phyloP scores from a whole-genome alignment of 1,140 invertebrate genomes.

The Apis laboriosa region DNA sequence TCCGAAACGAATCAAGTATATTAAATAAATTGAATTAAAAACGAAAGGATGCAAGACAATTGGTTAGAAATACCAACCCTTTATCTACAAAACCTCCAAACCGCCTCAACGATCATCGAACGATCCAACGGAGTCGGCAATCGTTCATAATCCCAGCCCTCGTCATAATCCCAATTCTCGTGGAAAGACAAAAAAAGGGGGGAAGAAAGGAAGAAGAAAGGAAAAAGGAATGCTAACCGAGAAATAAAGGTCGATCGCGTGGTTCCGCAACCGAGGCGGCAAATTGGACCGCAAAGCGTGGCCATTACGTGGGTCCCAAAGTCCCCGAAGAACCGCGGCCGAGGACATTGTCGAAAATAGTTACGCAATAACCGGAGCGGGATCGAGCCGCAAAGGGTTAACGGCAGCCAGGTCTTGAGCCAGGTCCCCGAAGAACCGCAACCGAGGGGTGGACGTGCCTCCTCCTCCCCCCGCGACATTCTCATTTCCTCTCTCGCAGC shows the following conservation, averaged over 20 bases:
- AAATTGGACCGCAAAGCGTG: not conserved
- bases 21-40: too few relatives aligned
- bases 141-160: too few relatives aligned
- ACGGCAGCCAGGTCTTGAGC: not conserved
- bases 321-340: not conserved
- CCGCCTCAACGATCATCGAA: too few relatives aligned
- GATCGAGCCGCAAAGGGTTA: slow-evolving; percentile 25
- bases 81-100: too few relatives aligned
- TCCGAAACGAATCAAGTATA: too few relatives aligned
- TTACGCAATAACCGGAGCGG: slow-evolving; percentile 24
- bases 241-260: not conserved
- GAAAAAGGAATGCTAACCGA: too few relatives aligned
- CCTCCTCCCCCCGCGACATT: slow-evolving; percentile 42
- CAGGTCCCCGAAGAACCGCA: slow-evolving; percentile 28
- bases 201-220: not conserved
- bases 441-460: slow-evolving; percentile 12
- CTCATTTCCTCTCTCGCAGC: slow-evolving; percentile 39
- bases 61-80: too few relatives aligned
- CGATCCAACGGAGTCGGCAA: too few relatives aligned
- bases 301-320: slow-evolving; percentile 11
- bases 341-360: slow-evolving; percentile 22
- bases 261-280: not conserved
- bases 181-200: not conserved
- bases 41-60: too few relatives aligned
- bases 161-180: not conserved